Conservation (phyloP, 2,888 invertebrate genomes). For the Cheilosia pagana region DNA sequence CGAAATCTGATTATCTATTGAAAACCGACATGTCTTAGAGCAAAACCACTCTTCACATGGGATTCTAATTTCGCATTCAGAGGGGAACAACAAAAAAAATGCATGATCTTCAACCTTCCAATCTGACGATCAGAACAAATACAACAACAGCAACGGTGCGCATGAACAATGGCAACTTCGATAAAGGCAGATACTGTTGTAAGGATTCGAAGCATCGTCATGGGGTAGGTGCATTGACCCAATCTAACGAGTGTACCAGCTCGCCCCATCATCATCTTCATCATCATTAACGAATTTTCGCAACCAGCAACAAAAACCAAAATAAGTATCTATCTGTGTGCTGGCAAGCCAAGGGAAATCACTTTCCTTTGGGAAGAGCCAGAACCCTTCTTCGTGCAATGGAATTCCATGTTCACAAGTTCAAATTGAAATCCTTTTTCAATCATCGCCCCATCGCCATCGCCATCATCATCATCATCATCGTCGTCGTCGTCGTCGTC, state of each 20-base stretch:
- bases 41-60: slow-evolving; percentile 27
- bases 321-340: slow-evolving; percentile 4
- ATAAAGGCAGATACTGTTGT: slow-evolving; percentile 29
- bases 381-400: slow-evolving; percentile 28
- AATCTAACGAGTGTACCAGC: slow-evolving; percentile 52
- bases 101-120: slow-evolving; percentile 69
- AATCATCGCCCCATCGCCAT: slow-evolving; percentile 59
- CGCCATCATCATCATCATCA: slow-evolving; percentile 36
- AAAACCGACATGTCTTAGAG: slow-evolving; percentile 23
- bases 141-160: slow-evolving; percentile 28
- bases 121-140: slow-evolving; percentile 58
- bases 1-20: slow-evolving; percentile 59
- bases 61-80: slow-evolving; percentile 70
- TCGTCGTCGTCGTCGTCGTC: slow-evolving; percentile 36
- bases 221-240: slow-evolving; percentile 60
- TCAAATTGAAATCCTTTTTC: slow-evolving; percentile 73
- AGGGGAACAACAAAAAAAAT: slow-evolving; percentile 26
- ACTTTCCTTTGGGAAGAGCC: slow-evolving; percentile 62
- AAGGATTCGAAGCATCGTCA: slow-evolving; percentile 51
- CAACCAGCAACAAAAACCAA: slow-evolving; percentile 2
- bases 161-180: slow-evolving; percentile 21
- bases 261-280: slow-evolving; percentile 62
- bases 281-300: slow-evolving; percentile 67
- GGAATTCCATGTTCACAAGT: slow-evolving; percentile 70
- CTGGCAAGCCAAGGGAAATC: slow-evolving; percentile 31